Evolutionary conservation across 2,113 vertebrate species (phyloP).

Genomic region (Aramus guarauna): DNA sequence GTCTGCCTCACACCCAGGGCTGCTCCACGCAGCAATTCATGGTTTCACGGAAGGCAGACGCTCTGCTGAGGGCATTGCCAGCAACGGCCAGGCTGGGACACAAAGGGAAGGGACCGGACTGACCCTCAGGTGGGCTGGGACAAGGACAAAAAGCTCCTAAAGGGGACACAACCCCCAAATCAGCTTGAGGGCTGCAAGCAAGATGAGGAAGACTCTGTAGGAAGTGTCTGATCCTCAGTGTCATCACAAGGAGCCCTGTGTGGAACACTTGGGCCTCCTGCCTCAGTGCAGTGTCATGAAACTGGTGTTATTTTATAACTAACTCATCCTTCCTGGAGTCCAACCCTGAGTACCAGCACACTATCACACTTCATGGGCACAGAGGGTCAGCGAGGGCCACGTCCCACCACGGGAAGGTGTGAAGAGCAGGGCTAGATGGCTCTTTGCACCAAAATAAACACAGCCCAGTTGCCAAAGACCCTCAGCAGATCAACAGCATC

Average conservation of each 20-base stretch:
- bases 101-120: neutral
- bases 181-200: neutral
- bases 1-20: neutral
- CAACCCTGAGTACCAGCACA: rapidly evolving
- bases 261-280: neutral
- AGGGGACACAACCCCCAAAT: neutral
- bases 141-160: neutral
- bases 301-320: neutral
- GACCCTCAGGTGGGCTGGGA: neutral
- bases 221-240: neutral
- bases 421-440: neutral
- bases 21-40: neutral
- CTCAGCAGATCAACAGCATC: rapidly evolving
- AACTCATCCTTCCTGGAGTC: rapidly evolving
- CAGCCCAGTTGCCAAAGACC: neutral
- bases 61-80: neutral
- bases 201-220: rapidly evolving
- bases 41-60: neutral
- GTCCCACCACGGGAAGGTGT: rapidly evolving
- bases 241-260: neutral
- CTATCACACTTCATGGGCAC: rapidly evolving
- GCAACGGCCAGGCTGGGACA: rapidly evolving
- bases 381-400: rapidly evolving
- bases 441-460: too few relatives aligned
- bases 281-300: neutral